These are phyloP conservation scores for Agapostemon virescens DNA, from an alignment of 2,888 invertebrate species.

Conservation along the genomic window DNA sequence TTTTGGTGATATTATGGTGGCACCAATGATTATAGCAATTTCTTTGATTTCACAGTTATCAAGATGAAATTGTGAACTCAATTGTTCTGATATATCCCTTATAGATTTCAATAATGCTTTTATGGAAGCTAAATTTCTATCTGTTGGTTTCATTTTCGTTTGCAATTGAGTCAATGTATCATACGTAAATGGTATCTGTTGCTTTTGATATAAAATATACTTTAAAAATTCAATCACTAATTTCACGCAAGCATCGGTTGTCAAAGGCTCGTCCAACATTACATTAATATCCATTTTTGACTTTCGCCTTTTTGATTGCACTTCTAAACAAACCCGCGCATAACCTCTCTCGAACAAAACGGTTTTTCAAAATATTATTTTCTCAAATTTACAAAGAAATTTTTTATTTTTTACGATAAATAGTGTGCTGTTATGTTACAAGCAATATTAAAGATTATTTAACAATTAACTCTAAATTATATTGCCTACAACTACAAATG, in stretches of 20 bases:
- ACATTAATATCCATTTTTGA: slow-evolving; percentile 73
- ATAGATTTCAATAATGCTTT: slow-evolving; percentile 68
- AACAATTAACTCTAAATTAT: background rate
- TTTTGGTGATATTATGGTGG: slow-evolving; percentile 78
- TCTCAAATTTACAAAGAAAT: background rate
- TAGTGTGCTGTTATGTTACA: background rate
- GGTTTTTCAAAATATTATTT: background rate
- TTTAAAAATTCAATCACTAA: slow-evolving; percentile 79
- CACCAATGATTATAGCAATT: slow-evolving; percentile 77
- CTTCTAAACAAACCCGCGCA: slow-evolving; percentile 2
- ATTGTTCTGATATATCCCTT: slow-evolving; percentile 70
- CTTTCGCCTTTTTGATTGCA: slow-evolving; percentile 23
- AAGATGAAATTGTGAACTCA: slow-evolving; percentile 71
- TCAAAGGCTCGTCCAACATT: slow-evolving; percentile 76
- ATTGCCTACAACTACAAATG: background rate
- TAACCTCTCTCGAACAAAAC: slow-evolving; percentile 15
- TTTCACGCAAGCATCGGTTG: slow-evolving; percentile 77
- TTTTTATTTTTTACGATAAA: background rate
- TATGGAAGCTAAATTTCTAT: slow-evolving; percentile 70
- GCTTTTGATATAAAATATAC: slow-evolving; percentile 79
- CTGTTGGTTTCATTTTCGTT: slow-evolving; percentile 68
- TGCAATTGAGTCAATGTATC: slow-evolving; percentile 75
- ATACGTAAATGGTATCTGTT: slow-evolving; percentile 79
- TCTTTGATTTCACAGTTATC: slow-evolving; percentile 74
- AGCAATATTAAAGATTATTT: background rate